phyloP scores from a whole-genome alignment of 2,797 vertebrate genomes.

The Botia almorhae region DNA sequence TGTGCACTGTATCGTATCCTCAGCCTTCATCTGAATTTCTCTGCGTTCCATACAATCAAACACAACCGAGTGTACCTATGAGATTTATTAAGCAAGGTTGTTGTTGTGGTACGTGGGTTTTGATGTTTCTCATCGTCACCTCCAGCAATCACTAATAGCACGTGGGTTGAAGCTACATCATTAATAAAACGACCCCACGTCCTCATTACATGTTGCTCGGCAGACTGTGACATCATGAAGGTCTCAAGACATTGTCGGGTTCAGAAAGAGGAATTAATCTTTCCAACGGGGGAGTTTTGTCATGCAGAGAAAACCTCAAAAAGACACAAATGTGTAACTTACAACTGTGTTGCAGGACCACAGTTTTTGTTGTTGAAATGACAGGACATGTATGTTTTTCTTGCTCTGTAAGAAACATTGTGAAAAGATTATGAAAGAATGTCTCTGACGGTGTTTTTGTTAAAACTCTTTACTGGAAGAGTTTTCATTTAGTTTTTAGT shows the following conservation, averaged over 20 bases:
- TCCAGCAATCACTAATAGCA: conserved; percentile 48
- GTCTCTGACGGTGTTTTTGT: too few relatives aligned
- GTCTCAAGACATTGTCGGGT: conserved; percentile 53
- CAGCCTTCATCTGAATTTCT: background rate
- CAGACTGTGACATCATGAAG: conserved; percentile 66
- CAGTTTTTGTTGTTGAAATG: conserved; percentile 49
- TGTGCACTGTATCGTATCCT: background rate
- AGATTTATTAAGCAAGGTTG: conserved; percentile 40
- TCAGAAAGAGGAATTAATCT: conserved; percentile 60
- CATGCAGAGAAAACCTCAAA: conserved; percentile 62
- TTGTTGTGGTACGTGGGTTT: conserved; percentile 42
- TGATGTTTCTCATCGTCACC: conserved; percentile 53
- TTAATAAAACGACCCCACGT: conserved; percentile 74
- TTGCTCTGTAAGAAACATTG: conserved; percentile 40
- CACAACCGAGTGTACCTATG: conserved; percentile 13
- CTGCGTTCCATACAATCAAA: background rate
- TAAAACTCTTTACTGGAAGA: conserved; percentile 5
- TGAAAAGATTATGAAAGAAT: background rate
- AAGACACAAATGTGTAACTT: conserved; percentile 58
- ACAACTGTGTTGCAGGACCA: conserved; percentile 64
- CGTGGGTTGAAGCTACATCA: conserved; percentile 54
- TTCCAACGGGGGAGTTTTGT: conserved; percentile 59
- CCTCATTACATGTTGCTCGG: conserved; percentile 73
- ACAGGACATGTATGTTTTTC: conserved; percentile 18
- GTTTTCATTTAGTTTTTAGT: too few relatives aligned